These are phyloP conservation scores for Pogona vitticeps DNA, from an alignment of 2,113 vertebrate species.

Conservation along the genomic window DNA sequence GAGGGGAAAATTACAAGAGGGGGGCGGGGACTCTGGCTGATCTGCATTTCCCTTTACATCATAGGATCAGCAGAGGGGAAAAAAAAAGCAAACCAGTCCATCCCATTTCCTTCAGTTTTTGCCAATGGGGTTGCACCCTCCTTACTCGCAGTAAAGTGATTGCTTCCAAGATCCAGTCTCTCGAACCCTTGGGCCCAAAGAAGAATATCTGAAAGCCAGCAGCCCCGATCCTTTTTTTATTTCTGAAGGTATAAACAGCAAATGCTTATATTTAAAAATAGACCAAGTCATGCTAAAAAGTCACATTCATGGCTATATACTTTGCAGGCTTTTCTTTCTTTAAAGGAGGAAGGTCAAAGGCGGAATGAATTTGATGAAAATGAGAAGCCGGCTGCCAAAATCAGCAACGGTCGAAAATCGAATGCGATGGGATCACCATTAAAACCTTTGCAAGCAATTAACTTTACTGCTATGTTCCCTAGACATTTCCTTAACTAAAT, in stretches of 20 bases:
- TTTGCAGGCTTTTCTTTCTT: background rate
- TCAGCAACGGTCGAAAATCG: conserved; percentile 21
- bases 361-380: conserved; percentile 12
- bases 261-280: background rate
- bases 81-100: too few species aligned
- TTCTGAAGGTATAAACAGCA: background rate
- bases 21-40: too few species aligned
- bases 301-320: background rate
- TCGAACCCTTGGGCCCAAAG: too few species aligned
- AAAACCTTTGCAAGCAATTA: conserved; percentile 48
- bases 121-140: too few species aligned
- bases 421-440: conserved; percentile 7
- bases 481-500: conserved; percentile 40
- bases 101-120: too few species aligned
- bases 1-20: too few species aligned
- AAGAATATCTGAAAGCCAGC: too few species aligned
- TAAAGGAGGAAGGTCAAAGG: background rate
- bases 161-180: too few species aligned
- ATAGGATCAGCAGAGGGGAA: too few species aligned
- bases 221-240: too few species aligned
- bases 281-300: background rate
- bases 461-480: background rate
- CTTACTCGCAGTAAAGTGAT: too few species aligned
- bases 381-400: conserved; percentile 2
- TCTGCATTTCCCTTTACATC: too few species aligned